These are phyloP conservation scores for Lithophane semibrunnea DNA, from an alignment of 2,888 invertebrate species.

Conservation along the genomic window DNA sequence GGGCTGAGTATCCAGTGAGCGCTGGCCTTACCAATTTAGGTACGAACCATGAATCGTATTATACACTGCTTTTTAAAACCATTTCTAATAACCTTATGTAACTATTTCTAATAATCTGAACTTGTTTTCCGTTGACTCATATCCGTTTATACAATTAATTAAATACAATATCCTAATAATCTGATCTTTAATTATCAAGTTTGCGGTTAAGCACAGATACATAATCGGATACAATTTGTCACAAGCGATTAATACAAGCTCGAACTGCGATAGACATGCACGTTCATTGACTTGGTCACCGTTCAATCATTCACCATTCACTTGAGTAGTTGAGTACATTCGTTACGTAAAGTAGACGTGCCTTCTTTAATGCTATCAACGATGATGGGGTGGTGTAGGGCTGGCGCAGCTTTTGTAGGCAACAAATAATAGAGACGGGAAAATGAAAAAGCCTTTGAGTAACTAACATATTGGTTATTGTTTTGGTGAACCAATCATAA, in stretches of 20 bases:
- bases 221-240: slow-evolving; percentile 41
- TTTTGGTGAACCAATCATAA: too few species aligned
- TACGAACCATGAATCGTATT: background rate
- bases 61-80: background rate
- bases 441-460: too few species aligned
- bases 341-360: slow-evolving; percentile 40
- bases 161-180: slow-evolving; percentile 3
- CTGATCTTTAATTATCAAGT: background rate
- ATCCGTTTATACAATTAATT: background rate
- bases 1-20: background rate
- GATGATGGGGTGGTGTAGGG: slow-evolving; percentile 3
- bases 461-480: too few species aligned
- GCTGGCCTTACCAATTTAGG: background rate
- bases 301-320: slow-evolving; percentile 38
- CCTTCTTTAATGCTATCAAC: slow-evolving; percentile 38
- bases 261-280: slow-evolving; percentile 22
- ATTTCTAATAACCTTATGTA: background rate
- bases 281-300: slow-evolving; percentile 32
- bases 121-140: background rate
- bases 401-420: background rate
- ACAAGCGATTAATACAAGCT: slow-evolving; percentile 25
- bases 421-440: background rate
- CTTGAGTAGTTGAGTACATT: slow-evolving; percentile 21
- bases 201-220: background rate
- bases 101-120: background rate